phyloP scores from a whole-genome alignment of 2,113 vertebrate species.

The Rhagologus leucostigma region DNA sequence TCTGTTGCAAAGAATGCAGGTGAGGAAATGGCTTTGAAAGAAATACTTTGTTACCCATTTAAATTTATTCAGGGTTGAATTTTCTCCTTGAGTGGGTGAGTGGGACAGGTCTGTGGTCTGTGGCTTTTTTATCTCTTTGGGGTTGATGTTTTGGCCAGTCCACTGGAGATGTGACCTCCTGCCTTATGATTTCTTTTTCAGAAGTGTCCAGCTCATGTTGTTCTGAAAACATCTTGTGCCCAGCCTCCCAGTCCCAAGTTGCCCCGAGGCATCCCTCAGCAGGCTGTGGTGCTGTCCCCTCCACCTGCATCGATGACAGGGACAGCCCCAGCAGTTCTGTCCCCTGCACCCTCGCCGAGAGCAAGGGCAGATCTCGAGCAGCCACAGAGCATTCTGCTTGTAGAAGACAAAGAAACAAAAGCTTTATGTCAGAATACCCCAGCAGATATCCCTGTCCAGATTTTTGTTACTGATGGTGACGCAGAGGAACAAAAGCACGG shows the following conservation, averaged over 20 bases:
- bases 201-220: conserved; percentile 78
- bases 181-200: conserved; percentile 41
- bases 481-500: background rate
- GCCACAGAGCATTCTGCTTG: background rate
- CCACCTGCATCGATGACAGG: conserved; percentile 53
- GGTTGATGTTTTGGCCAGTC: background rate
- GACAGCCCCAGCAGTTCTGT: background rate
- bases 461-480: conserved; percentile 37
- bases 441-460: conserved; percentile 71
- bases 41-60: background rate
- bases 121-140: background rate
- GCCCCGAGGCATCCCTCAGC: background rate
- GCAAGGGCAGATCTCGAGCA: conserved; percentile 33
- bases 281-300: background rate
- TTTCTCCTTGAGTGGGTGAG: background rate
- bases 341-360: conserved; percentile 41
- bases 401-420: background rate
- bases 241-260: conserved; percentile 20
- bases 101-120: background rate
- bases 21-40: background rate
- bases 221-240: conserved; percentile 71
- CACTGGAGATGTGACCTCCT: background rate
- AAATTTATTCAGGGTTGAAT: background rate
- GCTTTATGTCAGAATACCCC: background rate
- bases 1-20: background rate